phyloP scores from a whole-genome alignment of 2,888 invertebrate species.

The Acanthococcus lagerstroemiae region DNA sequence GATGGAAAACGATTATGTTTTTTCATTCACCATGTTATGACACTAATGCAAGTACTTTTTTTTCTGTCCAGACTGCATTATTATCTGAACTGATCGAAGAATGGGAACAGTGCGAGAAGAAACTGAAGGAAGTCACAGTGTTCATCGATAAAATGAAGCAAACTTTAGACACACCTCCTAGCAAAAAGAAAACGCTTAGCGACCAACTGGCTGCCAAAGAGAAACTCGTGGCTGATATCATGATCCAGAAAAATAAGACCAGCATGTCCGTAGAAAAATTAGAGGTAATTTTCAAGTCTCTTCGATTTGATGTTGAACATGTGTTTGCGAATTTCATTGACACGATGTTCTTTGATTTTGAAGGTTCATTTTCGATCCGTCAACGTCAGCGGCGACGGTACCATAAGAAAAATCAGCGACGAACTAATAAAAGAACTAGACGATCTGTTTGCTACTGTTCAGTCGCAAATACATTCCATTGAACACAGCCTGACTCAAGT shows the following conservation, averaged over 20 bases:
- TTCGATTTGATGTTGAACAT: neutral
- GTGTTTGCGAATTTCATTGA: neutral
- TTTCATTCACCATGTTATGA: neutral
- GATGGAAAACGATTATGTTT: neutral
- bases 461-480: conserved; percentile 55
- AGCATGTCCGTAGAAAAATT: conserved; percentile 81
- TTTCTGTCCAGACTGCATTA: conserved; percentile 61
- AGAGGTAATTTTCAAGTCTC: conserved; percentile 53
- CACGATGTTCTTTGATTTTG: neutral
- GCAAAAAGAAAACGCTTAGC: conserved; percentile 74
- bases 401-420: conserved; percentile 60
- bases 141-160: conserved; percentile 82
- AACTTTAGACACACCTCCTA: conserved; percentile 66
- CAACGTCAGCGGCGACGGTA: conserved; percentile 58
- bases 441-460: conserved; percentile 51
- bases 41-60: neutral
- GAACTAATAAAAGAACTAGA: conserved; percentile 61
- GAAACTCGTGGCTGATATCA: conserved; percentile 74
- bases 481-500: conserved; percentile 71
- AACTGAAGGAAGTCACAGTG: conserved; percentile 75
- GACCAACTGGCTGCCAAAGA: conserved; percentile 78
- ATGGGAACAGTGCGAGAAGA: conserved; percentile 92
- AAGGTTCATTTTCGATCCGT: conserved; percentile 85
- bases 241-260: conserved; percentile 82
- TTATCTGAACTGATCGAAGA: conserved; percentile 87